Conservation (phyloP, 2,113 vertebrate genomes). For the Leptobrachium ailaonicum region DNA sequence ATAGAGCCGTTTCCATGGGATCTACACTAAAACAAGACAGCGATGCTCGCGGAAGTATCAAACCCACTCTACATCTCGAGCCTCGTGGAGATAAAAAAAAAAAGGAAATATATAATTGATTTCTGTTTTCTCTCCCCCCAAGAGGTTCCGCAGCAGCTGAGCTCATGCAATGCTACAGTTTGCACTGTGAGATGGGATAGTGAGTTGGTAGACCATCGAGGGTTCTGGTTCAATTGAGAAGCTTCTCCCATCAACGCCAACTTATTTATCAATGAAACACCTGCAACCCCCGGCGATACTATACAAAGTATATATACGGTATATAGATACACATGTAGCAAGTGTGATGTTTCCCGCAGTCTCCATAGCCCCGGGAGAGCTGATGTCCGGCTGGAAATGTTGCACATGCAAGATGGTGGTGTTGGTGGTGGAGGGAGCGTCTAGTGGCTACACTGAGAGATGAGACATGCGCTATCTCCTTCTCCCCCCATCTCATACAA, state of each 20-base stretch:
- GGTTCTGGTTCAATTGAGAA: not conserved
- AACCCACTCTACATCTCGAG: not conserved
- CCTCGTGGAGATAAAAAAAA: not conserved
- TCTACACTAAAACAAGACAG: not conserved
- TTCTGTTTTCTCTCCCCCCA: not conserved
- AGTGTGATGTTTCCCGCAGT: too few relatives aligned
- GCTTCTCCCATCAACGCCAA: not conserved
- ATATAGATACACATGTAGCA: not conserved
- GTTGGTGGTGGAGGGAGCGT: too few relatives aligned
- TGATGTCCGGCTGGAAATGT: too few relatives aligned
- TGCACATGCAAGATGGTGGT: too few relatives aligned
- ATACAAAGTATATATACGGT: too few relatives aligned
- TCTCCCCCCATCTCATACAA: too few relatives aligned
- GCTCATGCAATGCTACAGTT: not conserved
- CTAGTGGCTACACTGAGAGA: too few relatives aligned
- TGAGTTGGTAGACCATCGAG: not conserved
- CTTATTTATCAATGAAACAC: slow-evolving; percentile 7
- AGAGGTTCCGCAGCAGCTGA: slow-evolving; percentile 34
- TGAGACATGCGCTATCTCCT: too few relatives aligned
- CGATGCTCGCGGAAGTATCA: slow-evolving; percentile 12
- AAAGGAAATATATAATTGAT: not conserved
- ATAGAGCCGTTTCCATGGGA: not conserved
- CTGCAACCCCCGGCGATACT: not conserved
- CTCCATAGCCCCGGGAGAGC: too few relatives aligned
- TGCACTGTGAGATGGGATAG: not conserved